These are phyloP conservation scores for Zele albiditarsus DNA, from an alignment of 2,888 invertebrate species.

Conservation along the genomic window DNA sequence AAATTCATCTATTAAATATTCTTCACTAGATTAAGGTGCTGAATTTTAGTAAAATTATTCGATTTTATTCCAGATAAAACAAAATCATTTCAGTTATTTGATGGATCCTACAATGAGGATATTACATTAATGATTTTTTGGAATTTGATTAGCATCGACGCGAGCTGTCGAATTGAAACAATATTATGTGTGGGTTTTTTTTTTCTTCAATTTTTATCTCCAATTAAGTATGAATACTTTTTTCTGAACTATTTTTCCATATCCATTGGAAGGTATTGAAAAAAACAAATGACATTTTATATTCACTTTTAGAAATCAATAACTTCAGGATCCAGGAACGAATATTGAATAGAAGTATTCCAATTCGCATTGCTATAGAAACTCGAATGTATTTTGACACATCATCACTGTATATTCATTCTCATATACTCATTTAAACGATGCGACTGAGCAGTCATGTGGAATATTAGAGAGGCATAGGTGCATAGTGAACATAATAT, in stretches of 20 bases:
- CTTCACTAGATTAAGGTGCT: neutral
- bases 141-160: constrained; percentile 25
- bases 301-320: neutral
- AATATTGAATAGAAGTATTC: too few species aligned
- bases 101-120: neutral
- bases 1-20: neutral
- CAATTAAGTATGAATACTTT: neutral
- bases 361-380: too few species aligned
- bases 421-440: neutral
- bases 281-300: neutral
- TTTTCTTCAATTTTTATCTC: constrained; percentile 15
- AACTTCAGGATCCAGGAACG: too few species aligned
- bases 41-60: neutral
- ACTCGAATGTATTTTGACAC: too few species aligned
- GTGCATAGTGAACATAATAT: neutral
- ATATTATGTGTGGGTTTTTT: too few species aligned
- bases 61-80: neutral
- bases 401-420: neutral
- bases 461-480: constrained; percentile 6
- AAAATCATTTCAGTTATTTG: neutral
- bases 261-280: neutral
- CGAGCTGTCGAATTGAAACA: neutral
- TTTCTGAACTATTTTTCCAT: neutral
- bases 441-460: neutral
- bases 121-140: neutral